Percentiles rank a stretch among this genome's conserved stretches.
Conservation (phyloP, 2,888 invertebrate genomes). For the Apocheima hispidaria region DNA sequence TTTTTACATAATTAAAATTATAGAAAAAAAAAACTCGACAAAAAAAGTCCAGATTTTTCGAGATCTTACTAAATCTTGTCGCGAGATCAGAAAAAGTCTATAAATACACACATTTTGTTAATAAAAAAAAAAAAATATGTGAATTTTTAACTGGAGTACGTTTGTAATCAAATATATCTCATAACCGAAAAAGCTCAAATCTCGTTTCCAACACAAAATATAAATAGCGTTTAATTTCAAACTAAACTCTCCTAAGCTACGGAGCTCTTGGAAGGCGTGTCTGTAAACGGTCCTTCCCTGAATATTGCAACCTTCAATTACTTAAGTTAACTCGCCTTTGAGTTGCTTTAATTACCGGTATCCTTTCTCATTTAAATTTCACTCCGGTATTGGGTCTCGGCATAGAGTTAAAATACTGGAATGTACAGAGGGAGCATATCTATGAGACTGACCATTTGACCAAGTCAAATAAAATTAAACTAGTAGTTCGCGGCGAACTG, state of each 20-base stretch:
- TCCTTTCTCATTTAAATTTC: constrained; percentile 65
- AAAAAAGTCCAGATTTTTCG: too few species aligned
- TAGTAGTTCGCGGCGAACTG: too few species aligned
- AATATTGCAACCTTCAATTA: constrained; percentile 71
- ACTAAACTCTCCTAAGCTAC: constrained; percentile 21
- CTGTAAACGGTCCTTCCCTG: constrained; percentile 38
- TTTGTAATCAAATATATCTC: not conserved
- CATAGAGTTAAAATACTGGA: constrained; percentile 40
- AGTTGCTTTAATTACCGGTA: constrained; percentile 67
- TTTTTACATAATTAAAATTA: too few species aligned
- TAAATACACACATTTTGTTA: too few species aligned
- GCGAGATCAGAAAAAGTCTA: too few species aligned
- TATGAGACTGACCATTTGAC: not conserved
- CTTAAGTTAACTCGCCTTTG: constrained; percentile 64
- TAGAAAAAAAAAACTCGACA: too few species aligned
- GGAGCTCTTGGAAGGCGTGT: constrained; percentile 14
- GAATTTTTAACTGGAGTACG: too few species aligned
- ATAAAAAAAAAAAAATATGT: too few species aligned
- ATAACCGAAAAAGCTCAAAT: not conserved
- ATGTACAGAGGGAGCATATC: not conserved
- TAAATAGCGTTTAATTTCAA: constrained; percentile 16
- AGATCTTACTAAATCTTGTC: too few species aligned
- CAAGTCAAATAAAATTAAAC: too few species aligned
- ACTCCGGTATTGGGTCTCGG: constrained; percentile 48
- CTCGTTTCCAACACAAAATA: constrained; percentile 1